Base-by-base conservation (phyloP, 2,797 vertebrate genomes). In the Decapterus maruadsi region DNA sequence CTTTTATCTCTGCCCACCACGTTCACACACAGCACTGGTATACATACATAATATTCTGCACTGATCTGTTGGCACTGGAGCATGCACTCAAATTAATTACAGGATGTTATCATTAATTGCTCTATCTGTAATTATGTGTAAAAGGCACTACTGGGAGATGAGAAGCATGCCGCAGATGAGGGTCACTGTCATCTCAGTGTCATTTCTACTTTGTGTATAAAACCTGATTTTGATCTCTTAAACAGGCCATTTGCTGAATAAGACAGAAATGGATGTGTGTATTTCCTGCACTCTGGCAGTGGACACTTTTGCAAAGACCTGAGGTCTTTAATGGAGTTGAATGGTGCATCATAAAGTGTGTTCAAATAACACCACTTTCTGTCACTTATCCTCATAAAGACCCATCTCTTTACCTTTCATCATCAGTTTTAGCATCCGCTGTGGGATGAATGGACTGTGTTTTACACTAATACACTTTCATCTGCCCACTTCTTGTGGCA, bases 81-180 rank as follows among this genome's bases (percentile, higher is more conserved):
- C 72, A 68, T 72, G 77, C 75, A 80, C 82, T 88, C 65, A 82
- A 70, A 85, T 83, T 81, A 84, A 86, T 86, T 74, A 79, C 22
- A 72, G 73, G 68, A 81, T 82, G 72, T 82, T 83, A 82, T 83
- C 83, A 78, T 74, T 87, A 85, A 84, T 83, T 83, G 61, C 54
- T 36, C 54, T 34, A 34, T 75, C 74, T 69, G 76, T 75, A 80
- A 87, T 84, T 72, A 62, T 2, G 45, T 68, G 75, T 73, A 75
- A 83, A 87, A 87, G 72, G 69, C 57, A 43, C 60, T 77, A 72
- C 31, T 46, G 73, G 38, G 72, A 76, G 40, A 65, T 76, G 54
- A 67, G 81, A 53, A 58, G 66, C 61, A 54, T 6, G 0, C 34
- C 34, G 60, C 8, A 63, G 68, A 79, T 54, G 64, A 73, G 48